Evolutionary conservation across 1,140 invertebrate species (phyloP), one percentile per base, ranked within the genome.

Genomic region (Rhynchophorus ferrugineus): DNA sequence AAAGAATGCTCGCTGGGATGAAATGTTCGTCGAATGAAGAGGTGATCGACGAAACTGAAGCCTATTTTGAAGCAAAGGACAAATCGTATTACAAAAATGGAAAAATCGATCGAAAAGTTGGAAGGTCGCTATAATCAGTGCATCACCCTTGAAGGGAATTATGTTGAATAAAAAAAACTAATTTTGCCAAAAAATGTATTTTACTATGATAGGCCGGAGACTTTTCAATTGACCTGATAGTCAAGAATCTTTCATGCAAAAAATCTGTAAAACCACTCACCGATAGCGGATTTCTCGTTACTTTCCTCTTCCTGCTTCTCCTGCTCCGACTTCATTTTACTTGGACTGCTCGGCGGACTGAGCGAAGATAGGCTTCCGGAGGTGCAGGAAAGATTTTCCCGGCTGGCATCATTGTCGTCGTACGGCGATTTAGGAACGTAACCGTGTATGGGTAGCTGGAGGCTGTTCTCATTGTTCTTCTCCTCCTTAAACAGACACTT

Each of bases 291-390:
- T 58, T 76, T 76, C 62, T 76, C 74, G 21, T 74, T 76, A 43
- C 67, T 67, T 57, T 76, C 75, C 21, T 73, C 67, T 54, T 76
- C 75, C 59, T 75, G 73, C 52, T 76, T 76, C 49, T 76, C 75
- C 43, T 75, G 70, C 56, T 75, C 74, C 0, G 71, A 74, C 46
- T 73, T 70, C 8, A 72, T 63, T 45, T 61, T 63, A 29, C 65
- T 65, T 0, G 75, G 74, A 34, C 73, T 75, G 8, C 71, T 74
- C 0, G 71, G 73, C 9, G 68, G 67, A 56, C 67, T 69, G 3
- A 68, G 43, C 1, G 67, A 69, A 7, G 66, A 68, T 38, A 70
- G 54, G 60, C 66, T 70, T 3, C 71, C 73, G 3, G 73, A 75
- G 7, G 73, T 75, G 7, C 63, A 70, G 2, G 65, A 67, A 34